Evolutionary conservation across 2,113 vertebrate genomes (phyloP).

Genomic region (Trichomycterus rosablanca): DNA sequence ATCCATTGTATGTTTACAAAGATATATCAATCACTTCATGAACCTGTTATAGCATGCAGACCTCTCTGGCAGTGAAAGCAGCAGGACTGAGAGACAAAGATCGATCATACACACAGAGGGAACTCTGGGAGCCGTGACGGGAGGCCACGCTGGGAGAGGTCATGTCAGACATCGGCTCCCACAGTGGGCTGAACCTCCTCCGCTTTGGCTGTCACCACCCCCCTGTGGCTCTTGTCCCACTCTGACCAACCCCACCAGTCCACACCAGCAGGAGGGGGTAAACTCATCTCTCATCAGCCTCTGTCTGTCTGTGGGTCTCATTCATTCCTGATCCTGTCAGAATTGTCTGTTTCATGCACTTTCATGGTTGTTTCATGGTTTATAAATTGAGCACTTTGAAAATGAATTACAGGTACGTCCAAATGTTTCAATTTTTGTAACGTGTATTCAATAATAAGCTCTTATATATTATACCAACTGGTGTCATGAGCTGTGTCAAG

Average conservation of each 20-base stretch:
- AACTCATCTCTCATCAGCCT: slow-evolving; percentile 39
- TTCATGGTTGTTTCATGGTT: neutral
- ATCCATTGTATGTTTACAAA: slow-evolving; percentile 11
- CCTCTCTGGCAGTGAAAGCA: slow-evolving; percentile 21
- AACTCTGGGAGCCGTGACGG: slow-evolving; percentile 41
- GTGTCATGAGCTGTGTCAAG: too few species aligned
- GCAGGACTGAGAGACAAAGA: slow-evolving; percentile 39
- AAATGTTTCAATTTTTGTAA: too few species aligned
- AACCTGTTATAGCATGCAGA: slow-evolving; percentile 15
- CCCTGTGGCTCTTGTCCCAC: slow-evolving; percentile 65
- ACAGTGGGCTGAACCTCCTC: slow-evolving; percentile 71
- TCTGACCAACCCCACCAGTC: slow-evolving; percentile 69
- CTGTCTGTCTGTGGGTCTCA: slow-evolving; percentile 27
- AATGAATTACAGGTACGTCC: too few species aligned
- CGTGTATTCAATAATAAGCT: neutral
- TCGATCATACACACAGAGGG: slow-evolving; percentile 19
- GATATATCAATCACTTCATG: slow-evolving; percentile 28
- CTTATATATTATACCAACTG: slow-evolving; percentile 2
- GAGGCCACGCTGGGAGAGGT: slow-evolving; percentile 73
- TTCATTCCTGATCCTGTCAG: slow-evolving; percentile 18
- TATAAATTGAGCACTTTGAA: neutral
- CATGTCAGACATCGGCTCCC: slow-evolving; percentile 82
- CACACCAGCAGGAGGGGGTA: slow-evolving; percentile 56
- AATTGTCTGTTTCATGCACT: neutral
- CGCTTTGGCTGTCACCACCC: slow-evolving; percentile 72